phyloP scores from a whole-genome alignment of 2,797 vertebrate genomes.

The Champsocephalus gunnari region DNA sequence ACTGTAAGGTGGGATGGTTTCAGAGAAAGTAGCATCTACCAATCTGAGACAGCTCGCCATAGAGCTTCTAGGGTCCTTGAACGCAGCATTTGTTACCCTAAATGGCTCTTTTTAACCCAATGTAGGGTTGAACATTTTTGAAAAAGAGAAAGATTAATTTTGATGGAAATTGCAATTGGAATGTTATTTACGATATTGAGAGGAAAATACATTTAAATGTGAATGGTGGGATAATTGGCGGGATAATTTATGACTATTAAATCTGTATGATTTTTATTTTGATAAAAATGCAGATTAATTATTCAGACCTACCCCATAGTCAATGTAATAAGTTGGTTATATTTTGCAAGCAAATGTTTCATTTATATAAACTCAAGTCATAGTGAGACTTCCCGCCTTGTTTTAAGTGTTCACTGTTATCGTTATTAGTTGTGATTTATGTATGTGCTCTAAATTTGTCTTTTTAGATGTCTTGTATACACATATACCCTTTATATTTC shows the following conservation, averaged over 20 bases:
- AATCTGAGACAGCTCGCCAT: slow-evolving; percentile 68
- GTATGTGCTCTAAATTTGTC: slow-evolving; percentile 58
- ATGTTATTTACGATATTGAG: too few species aligned
- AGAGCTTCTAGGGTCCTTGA: slow-evolving; percentile 62
- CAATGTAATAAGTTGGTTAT: slow-evolving; percentile 54
- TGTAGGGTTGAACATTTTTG: too few species aligned
- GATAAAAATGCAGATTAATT: too few species aligned
- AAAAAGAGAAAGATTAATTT: too few species aligned
- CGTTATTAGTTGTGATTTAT: slow-evolving; percentile 63
- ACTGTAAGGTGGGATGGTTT: slow-evolving; percentile 51
- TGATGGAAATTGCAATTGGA: too few species aligned
- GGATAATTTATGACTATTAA: too few species aligned
- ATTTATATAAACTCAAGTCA: slow-evolving; percentile 72
- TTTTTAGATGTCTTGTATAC: slow-evolving; percentile 73
- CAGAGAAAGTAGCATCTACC: slow-evolving; percentile 82
- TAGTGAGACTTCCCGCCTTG: slow-evolving; percentile 49
- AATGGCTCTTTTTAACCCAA: slow-evolving; percentile 41
- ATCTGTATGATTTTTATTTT: too few species aligned
- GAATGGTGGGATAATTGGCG: too few species aligned
- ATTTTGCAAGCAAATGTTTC: slow-evolving; percentile 74
- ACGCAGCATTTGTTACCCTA: slow-evolving; percentile 46
- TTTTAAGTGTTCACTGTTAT: slow-evolving; percentile 57
- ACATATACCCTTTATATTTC: slow-evolving; percentile 69
- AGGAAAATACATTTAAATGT: too few species aligned
- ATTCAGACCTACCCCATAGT: slow-evolving; percentile 14